Percentiles rank a stretch among this genome's conserved stretches.
Conservation (phyloP, 2,888 invertebrate species). For the Tiliacea aurago region DNA sequence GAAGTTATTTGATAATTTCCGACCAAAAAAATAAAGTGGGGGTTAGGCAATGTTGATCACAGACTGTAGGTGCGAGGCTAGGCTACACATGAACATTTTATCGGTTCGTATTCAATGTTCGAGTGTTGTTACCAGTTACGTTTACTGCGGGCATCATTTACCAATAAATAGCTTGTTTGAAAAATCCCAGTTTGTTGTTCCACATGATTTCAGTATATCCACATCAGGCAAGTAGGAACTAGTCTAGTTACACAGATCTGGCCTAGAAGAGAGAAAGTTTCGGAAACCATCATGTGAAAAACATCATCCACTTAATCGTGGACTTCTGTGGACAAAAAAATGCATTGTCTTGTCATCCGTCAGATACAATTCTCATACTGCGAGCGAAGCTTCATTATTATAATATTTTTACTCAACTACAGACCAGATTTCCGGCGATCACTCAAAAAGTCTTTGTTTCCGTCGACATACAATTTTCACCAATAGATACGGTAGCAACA, state of each 20-base stretch:
- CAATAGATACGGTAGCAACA: slow-evolving; percentile 31
- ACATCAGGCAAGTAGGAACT: background rate
- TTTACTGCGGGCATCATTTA: background rate
- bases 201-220: background rate
- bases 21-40: too few relatives aligned
- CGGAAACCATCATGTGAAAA: slow-evolving; percentile 1
- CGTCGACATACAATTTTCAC: slow-evolving; percentile 17
- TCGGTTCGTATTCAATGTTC: too few relatives aligned
- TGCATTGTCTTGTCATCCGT: slow-evolving; percentile 9
- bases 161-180: background rate
- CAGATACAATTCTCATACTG: background rate
- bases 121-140: too few relatives aligned
- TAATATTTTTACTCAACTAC: background rate
- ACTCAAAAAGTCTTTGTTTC: slow-evolving; percentile 30
- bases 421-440: background rate
- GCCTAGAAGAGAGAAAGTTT: background rate
- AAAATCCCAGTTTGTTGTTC: too few relatives aligned
- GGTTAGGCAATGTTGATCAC: too few relatives aligned
- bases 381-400: background rate
- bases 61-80: too few relatives aligned
- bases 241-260: background rate
- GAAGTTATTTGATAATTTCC: too few relatives aligned
- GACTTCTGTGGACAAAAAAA: slow-evolving; percentile 11
- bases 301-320: background rate
- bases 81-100: too few relatives aligned